Base-by-base conservation (phyloP, 2,113 vertebrate species). In the Megaceryle torquata region DNA sequence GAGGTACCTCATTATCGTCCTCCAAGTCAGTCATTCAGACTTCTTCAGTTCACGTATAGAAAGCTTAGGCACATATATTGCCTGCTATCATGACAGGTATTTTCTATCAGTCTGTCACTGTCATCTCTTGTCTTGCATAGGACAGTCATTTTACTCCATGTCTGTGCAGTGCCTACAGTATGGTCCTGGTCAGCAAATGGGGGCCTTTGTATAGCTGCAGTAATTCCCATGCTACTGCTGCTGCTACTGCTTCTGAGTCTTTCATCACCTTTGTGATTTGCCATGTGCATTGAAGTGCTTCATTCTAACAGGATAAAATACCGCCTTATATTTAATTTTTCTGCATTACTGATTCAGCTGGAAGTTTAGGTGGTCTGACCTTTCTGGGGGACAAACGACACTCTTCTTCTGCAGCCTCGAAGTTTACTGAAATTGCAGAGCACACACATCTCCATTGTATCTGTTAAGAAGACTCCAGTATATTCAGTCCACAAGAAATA, bases 1-100 rank as follows among this genome's bases (percentile, higher is more conserved):
- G 83, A 95, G 95, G 56, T 96, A 78, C 77, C 94, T 96, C 95
- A 91, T 97, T 96, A 97, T 96, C 83, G 72, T 97, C 48, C 86
- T 89, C 72, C 86, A 84, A 95, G 92, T 96, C 95, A 93, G 72
- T 97, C 95, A 91, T 92, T 95, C 94, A 91, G 91, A 35, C 72
- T 95, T 94, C 64, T 75, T 51, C 80, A 56, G 60, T 92, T 89
- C 81, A 75, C 88, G 88, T 86, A 71, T 67, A 51, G 88, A 81
- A 92, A 86, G 51, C 90, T 94, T 76, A 83, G 79, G 75, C 2
- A 21, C 80, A 70, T 90, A 83, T 59, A 78, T 88, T 94, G 92
- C 94, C 86, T 93, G 33, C 83, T 84, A 5, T 86, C 83, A 78
- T 95, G 91, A 95, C 83, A 93, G 76, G 60, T 88, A 60, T 93